Evolutionary conservation across 2,888 invertebrate species (phyloP).

Genomic region (Dolomedes plantarius): DNA sequence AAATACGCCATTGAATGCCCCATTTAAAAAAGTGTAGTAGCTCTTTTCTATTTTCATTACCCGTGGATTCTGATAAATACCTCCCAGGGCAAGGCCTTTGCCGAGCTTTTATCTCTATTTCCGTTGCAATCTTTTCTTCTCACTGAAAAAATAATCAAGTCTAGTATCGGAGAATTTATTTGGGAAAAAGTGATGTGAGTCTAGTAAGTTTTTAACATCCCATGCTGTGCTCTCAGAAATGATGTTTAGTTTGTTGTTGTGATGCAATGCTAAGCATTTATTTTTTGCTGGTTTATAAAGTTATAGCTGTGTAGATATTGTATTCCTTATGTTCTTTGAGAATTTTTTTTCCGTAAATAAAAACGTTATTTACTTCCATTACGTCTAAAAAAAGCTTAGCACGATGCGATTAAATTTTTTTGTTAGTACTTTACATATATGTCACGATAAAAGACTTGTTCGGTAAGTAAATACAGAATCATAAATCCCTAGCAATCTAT

Average conservation of each 20-base stretch:
- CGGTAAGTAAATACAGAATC: too few relatives aligned
- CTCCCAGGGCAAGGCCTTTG: conserved; percentile 12
- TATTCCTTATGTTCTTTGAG: too few relatives aligned
- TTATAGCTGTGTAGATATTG: too few relatives aligned
- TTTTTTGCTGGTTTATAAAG: too few relatives aligned
- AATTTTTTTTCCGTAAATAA: too few relatives aligned
- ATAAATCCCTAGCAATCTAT: too few relatives aligned
- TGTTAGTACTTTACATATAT: too few relatives aligned
- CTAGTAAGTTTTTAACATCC: neutral
- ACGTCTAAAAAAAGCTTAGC: too few relatives aligned
- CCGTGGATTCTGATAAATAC: conserved; percentile 14
- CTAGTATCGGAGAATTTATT: conserved; percentile 1
- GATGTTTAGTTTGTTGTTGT: neutral
- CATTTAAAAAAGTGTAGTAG: conserved; percentile 3
- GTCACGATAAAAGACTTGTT: too few relatives aligned
- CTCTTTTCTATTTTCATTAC: conserved; percentile 12
- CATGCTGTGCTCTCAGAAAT: neutral
- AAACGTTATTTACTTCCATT: too few relatives aligned
- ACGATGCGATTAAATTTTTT: too few relatives aligned
- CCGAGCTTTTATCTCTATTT: conserved; percentile 19
- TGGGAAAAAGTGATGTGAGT: conserved; percentile 17
- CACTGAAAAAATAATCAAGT: conserved; percentile 36
- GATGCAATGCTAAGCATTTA: neutral
- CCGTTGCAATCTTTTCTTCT: conserved; percentile 34
- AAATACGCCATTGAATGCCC: neutral